A percentile compares a stretch with the other conserved stretches of the same genome.
Evolutionary conservation across 2,888 invertebrate species (phyloP).

Genomic region (Macrosiphum euphorbiae): DNA sequence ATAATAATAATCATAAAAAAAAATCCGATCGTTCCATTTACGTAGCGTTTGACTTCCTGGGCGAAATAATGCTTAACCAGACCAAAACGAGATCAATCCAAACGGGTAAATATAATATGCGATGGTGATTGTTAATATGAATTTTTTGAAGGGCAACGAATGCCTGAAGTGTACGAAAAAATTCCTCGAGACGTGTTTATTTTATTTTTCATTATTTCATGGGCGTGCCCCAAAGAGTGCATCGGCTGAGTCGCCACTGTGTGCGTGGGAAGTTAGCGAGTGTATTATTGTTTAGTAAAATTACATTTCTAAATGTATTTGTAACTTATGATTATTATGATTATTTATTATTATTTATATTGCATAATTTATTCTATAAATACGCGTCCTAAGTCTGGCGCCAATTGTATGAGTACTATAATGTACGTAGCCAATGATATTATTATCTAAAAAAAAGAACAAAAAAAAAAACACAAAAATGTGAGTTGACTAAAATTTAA

Average conservation of each 20-base stretch:
- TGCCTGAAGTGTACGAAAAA: conserved; percentile 48
- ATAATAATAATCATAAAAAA: conserved; percentile 28
- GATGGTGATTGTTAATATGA: conserved; percentile 52
- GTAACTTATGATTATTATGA: background rate
- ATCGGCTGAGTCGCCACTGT: conserved; percentile 7
- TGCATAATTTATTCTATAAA: conserved; percentile 46
- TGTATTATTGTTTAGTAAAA: conserved; percentile 21
- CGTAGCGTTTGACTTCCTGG: conserved; percentile 36
- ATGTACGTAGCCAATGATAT: conserved; percentile 62
- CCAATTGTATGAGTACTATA: conserved; percentile 53
- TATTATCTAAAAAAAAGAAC: conserved; percentile 46
- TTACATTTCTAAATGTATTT: conserved; percentile 18
- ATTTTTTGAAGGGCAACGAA: conserved; percentile 39
- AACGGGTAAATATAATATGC: conserved; percentile 27
- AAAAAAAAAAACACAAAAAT: background rate
- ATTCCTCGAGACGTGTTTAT: conserved; percentile 45
- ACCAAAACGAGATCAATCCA: conserved; percentile 53
- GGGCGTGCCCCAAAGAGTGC: conserved; percentile 52
- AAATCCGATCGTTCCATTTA: conserved; percentile 19
- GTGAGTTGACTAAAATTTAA: background rate
- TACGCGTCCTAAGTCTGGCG: conserved; percentile 56
- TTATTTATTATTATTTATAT: conserved; percentile 12
- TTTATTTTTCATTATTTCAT: conserved; percentile 30
- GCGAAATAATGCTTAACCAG: background rate
- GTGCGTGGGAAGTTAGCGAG: conserved; percentile 39